Base-by-base conservation (phyloP, 2,113 vertebrate genomes). In the Ochotona princeps region DNA sequence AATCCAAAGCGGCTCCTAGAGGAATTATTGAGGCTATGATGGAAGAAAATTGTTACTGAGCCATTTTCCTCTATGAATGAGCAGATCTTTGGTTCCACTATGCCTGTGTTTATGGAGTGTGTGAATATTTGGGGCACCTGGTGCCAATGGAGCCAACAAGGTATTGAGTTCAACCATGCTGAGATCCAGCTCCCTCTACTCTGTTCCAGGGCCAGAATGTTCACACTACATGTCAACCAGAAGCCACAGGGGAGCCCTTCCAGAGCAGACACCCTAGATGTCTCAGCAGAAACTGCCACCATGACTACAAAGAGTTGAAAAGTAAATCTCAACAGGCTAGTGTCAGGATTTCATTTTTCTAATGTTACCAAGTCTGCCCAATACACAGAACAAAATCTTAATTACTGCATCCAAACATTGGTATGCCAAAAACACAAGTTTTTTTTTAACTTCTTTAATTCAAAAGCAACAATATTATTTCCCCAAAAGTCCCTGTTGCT, bases 401-500 rank as follows among this genome's bases (percentile, higher is more conserved):
- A 96, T 95, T 84, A 87, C 28, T 91, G 60, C 89, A 76, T 85
- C 72, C 38, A 90, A 95, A 93, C 94, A 87, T 75, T 82, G 82
- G 84, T 94, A 92, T 66, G 78, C 81, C 93, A 65, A 94, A 94
- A 96, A 94, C 51, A 74, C 51, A 94, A 82, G 49, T 81, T 70
- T 90, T 91, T 73, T 80, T 91, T 73, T 80, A 83, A 93, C 79
- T 92, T 90, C 61, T 95, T 96, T 96, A 94, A 96, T 94, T 94
- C 95, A 97, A 97, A 96, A 96, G 92, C 87, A 96, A 95, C 88
- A 94, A 88, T 95, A 96, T 93, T 95, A 94, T 83, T 92, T 94
- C 92, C 92, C 94, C 87, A 96, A 95, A 96, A 70, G 66, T 70
- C 94, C 86, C 6, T 96, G 91, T 74, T 96, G 92, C 96, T 92